Evolutionary conservation across 2,113 vertebrate species (phyloP).

Genomic region (Siniperca knerii): DNA sequence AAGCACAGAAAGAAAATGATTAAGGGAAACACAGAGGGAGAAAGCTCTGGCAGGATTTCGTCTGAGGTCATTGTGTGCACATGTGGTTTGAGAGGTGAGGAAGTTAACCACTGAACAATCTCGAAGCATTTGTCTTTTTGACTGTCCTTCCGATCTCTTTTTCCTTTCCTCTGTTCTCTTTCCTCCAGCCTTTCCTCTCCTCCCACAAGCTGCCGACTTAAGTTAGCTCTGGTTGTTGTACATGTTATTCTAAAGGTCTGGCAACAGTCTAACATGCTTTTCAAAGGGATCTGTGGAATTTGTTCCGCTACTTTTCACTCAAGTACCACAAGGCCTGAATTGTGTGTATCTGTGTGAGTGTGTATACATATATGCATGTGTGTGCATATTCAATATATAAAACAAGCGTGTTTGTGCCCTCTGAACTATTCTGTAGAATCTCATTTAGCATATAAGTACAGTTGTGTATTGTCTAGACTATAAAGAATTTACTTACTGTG

Average conservation of each 20-base stretch:
- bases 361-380: not conserved
- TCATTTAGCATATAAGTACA: not conserved
- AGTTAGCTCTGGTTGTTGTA: conserved; percentile 49
- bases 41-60: conserved; percentile 4
- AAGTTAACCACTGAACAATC: conserved; percentile 39
- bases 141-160: conserved; percentile 5
- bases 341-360: conserved; percentile 16
- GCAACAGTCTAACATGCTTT: conserved; percentile 51
- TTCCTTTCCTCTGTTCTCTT: not conserved
- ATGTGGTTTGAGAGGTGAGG: conserved; percentile 47
- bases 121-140: conserved; percentile 35
- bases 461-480: not conserved
- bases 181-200: conserved; percentile 18
- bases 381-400: conserved; percentile 12
- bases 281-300: conserved; percentile 64
- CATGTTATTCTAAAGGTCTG: conserved; percentile 63
- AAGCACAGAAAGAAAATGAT: conserved; percentile 4
- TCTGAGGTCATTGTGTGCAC: conserved; percentile 24
- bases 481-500: not conserved
- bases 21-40: not conserved
- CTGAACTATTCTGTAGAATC: not conserved
- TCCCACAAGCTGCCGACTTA: conserved; percentile 25
- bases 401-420: not conserved
- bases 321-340: conserved; percentile 41
- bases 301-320: conserved; percentile 59